Evolutionary conservation across 35 echinoderm and acorn worm genomes (phyloP).

Genomic region (Eucidaris tribuloides): DNA sequence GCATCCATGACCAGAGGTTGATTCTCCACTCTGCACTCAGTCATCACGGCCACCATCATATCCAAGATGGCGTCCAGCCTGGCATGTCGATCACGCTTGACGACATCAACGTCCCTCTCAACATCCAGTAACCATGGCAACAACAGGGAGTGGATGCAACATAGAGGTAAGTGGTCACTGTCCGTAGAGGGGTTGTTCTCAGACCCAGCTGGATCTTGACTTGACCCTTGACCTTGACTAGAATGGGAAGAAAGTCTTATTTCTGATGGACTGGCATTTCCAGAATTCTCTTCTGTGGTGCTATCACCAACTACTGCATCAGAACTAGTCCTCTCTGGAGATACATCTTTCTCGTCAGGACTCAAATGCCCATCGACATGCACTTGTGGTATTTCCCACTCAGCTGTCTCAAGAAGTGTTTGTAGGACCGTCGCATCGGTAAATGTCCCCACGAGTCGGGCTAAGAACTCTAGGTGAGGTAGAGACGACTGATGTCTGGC

Average conservation of each 20-base stretch:
- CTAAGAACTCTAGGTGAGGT: conserved; percentile 7
- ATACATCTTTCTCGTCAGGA: too few relatives aligned
- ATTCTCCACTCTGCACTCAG: background rate
- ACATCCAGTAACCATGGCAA: conserved; percentile 54
- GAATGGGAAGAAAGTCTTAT: too few relatives aligned
- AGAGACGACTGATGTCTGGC: background rate
- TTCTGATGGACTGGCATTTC: too few relatives aligned
- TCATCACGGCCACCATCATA: conserved; percentile 10
- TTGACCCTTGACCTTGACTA: too few relatives aligned
- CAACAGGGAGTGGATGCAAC: conserved; percentile 36
- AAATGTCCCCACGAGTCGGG: conserved; percentile 5
- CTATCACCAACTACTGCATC: too few relatives aligned
- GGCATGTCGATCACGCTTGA: conserved; percentile 25
- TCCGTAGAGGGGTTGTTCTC: too few relatives aligned
- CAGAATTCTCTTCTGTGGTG: too few relatives aligned
- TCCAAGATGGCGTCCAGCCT: conserved; percentile 37
- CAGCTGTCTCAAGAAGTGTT: too few relatives aligned
- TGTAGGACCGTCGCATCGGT: background rate
- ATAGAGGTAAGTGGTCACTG: background rate
- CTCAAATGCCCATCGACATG: too few relatives aligned
- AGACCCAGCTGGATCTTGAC: too few relatives aligned
- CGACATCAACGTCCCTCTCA: background rate
- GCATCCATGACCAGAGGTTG: conserved; percentile 23
- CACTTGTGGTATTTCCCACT: too few relatives aligned
- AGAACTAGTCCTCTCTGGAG: too few relatives aligned